Evolutionary conservation across 2,113 vertebrate genomes (phyloP), one percentile per base, ranked within the genome.

Genomic region (Parotia lawesii): DNA sequence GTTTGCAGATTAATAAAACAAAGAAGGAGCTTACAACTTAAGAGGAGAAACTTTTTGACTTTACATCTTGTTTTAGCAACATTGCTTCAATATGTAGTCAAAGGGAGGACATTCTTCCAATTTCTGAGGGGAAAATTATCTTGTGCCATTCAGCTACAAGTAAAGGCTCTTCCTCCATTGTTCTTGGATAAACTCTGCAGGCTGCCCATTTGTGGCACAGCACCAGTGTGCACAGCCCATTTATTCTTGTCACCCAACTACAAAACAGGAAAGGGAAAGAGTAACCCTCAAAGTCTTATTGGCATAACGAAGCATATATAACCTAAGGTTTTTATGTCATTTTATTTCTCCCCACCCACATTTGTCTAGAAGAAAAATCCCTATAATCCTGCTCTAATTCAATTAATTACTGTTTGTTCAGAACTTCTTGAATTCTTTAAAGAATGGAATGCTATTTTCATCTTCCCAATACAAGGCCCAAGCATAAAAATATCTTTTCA

Each of bases 401-500:
- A 58, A 13, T 78, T 82, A 74, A 79, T 67, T 87, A 38, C 66
- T 85, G 37, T 42, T 85, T 3, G 1, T 80, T 95, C 67, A 85
- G 82, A 80, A 90, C 47, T 83, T 93, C 58, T 85, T 62, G 67
- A 83, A 80, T 80, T 73, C 89, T 90, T 91, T 85, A 94, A 93
- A 90, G 58, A 93, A 95, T 47, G 19, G 58, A 87, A 90, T 61
- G 67, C 77, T 89, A 91, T 95, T 95, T 95, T 91, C 67, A 72
- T 89, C 89, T 76, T 89, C 51, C 73, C 75, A 82, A 74, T 92
- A 89, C 65, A 88, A 71, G 53, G 29, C 17, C 57, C 69, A 65
- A 78, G 71, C n/a, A 95, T 35, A 95, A 95, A 96, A 95, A 88
- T 90, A 94, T 93, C 84, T 90, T 95, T 97, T 91, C 87, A 93